A percentile compares a stretch with the other conserved stretches of the same genome.
These are phyloP conservation scores for Drosophila testacea DNA, from an alignment of 2,888 invertebrate species.

Conservation along the genomic window DNA sequence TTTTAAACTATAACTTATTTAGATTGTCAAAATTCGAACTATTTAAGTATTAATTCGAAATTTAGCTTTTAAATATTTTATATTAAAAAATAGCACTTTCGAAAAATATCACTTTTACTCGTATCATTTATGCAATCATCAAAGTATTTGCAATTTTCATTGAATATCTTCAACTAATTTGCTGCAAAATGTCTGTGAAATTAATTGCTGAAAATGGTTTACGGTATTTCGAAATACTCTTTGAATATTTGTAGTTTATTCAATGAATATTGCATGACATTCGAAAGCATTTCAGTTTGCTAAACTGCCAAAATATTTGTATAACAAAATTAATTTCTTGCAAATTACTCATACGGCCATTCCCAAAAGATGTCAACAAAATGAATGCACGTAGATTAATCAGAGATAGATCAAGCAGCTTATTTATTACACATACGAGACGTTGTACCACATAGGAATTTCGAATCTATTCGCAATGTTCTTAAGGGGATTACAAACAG, in stretches of 20 bases:
- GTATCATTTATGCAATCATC: not conserved
- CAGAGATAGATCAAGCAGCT: slow-evolving; percentile 8
- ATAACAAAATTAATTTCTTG: slow-evolving; percentile 17
- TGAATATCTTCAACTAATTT: slow-evolving; percentile 1
- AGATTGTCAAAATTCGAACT: too few relatives aligned
- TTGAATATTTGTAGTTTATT: not conserved
- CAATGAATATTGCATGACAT: not conserved
- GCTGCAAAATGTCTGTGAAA: slow-evolving; percentile 1
- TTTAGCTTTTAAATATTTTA: too few relatives aligned
- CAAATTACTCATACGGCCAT: slow-evolving; percentile 17
- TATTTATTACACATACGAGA: slow-evolving; percentile 20
- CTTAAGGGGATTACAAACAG: slow-evolving; percentile 7
- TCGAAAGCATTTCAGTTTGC: not conserved
- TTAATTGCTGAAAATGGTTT: not conserved
- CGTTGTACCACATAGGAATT: slow-evolving; percentile 1
- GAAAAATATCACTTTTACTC: not conserved
- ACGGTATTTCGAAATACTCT: not conserved
- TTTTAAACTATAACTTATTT: too few relatives aligned
- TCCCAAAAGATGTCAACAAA: not conserved
- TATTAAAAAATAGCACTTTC: too few relatives aligned
- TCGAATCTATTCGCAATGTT: not conserved
- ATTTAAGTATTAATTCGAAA: too few relatives aligned
- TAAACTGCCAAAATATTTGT: slow-evolving; percentile 25
- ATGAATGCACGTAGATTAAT: slow-evolving; percentile 17
- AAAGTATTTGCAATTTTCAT: not conserved